A percentile compares a stretch with the other conserved stretches of the same genome.
These are phyloP conservation scores for Synanthedon andrenaeformis DNA, from an alignment of 2,888 invertebrate species.

Conservation along the genomic window DNA sequence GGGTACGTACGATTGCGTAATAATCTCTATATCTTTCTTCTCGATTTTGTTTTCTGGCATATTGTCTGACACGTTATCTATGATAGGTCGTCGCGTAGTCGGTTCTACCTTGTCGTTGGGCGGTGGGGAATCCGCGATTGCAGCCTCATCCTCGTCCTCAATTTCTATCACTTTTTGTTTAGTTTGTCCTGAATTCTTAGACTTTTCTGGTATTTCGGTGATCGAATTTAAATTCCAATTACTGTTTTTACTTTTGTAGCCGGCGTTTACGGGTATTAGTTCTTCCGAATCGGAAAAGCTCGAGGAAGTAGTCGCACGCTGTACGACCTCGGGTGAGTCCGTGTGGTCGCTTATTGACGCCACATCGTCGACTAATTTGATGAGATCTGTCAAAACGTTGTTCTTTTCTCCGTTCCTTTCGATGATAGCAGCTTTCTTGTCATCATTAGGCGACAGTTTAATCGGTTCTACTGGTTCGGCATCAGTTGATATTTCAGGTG, in stretches of 20 bases:
- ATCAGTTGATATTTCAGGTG: constrained; percentile 47
- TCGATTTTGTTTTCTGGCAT: constrained; percentile 27
- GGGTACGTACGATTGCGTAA: constrained; percentile 51
- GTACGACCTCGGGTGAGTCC: constrained; percentile 19
- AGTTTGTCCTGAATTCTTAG: constrained; percentile 25
- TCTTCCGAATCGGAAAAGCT: constrained; percentile 54
- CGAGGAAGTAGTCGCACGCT: constrained; percentile 18
- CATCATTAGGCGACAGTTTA: constrained; percentile 30
- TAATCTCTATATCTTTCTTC: constrained; percentile 55
- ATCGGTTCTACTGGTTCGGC: constrained; percentile 37
- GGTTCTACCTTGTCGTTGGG: constrained; percentile 54
- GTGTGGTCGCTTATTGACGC: constrained; percentile 55
- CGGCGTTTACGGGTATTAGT: constrained; percentile 52
- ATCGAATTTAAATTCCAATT: constrained; percentile 58
- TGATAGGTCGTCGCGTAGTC: constrained; percentile 49
- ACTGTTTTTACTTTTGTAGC: constrained; percentile 59
- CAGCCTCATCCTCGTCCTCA: constrained; percentile 45
- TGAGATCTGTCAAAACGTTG: constrained; percentile 48
- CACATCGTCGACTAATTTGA: constrained; percentile 57
- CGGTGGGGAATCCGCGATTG: constrained; percentile 45
- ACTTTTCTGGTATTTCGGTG: constrained; percentile 49
- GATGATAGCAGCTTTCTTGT: constrained; percentile 40
- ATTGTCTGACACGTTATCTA: constrained; percentile 53
- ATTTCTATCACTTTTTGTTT: constrained; percentile 51
- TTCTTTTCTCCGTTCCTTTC: constrained; percentile 30